phyloP scores from a whole-genome alignment of 2,888 invertebrate species.

The Aquatica leii region DNA sequence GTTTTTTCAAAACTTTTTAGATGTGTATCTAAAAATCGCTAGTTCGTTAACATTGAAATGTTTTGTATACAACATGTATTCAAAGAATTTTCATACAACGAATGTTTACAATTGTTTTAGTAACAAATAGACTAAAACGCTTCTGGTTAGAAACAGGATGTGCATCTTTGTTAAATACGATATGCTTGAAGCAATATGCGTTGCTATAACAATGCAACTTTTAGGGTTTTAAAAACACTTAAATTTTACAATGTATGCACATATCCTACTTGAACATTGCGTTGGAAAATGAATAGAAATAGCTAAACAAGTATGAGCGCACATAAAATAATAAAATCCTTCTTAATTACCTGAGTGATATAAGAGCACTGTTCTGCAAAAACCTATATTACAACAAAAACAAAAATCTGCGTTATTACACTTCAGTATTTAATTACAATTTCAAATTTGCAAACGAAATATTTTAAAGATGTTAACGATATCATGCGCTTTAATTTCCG shows the following conservation, averaged over 20 bases:
- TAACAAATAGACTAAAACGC: constrained; percentile 7
- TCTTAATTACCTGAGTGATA: no score
- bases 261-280: not conserved
- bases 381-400: no score
- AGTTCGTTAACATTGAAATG: no score
- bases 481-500: constrained; percentile 20
- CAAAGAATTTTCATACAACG: not conserved
- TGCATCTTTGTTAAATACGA: constrained; percentile 4
- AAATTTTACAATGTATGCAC: constrained; percentile 2
- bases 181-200: not conserved
- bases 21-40: no score
- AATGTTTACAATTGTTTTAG: not conserved
- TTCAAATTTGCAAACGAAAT: no score
- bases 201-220: constrained; percentile 3
- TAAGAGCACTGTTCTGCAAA: no score
- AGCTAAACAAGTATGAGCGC: no score
- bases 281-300: not conserved
- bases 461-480: not conserved
- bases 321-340: no score
- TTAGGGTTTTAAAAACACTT: constrained; percentile 6
- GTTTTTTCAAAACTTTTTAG: no score
- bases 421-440: no score
- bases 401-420: no score
- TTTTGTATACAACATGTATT: no score
- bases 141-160: not conserved